phyloP scores from a whole-genome alignment of 2,888 invertebrate genomes.

The Thereva nobilitata region DNA sequence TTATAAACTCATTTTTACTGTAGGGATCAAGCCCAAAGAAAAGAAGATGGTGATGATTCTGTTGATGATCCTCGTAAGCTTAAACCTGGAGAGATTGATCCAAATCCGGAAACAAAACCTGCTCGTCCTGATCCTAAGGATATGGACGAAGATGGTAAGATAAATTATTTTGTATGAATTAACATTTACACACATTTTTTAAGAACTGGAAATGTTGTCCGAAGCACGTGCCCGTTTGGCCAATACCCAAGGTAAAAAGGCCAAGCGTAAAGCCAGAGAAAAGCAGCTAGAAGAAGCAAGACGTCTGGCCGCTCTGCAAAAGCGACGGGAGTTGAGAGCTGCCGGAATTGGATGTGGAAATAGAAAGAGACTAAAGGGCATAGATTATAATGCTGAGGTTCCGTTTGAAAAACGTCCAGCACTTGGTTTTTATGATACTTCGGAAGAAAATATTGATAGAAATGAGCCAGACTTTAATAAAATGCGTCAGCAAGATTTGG shows the following conservation, averaged over 20 bases:
- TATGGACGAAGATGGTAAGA: slow-evolving; percentile 99
- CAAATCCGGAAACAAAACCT: slow-evolving; percentile 99
- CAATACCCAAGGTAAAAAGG: slow-evolving; percentile 96
- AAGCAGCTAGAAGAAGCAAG: slow-evolving; percentile 98
- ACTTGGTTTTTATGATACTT: slow-evolving; percentile 92
- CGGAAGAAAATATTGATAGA: slow-evolving; percentile 84
- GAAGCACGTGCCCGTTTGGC: slow-evolving; percentile 98
- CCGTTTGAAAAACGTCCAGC: slow-evolving; percentile 96
- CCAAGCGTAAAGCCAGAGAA: slow-evolving; percentile 92
- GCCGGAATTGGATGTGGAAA: slow-evolving; percentile 79
- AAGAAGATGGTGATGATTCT: slow-evolving; percentile 91
- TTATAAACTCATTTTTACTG: too few species aligned
- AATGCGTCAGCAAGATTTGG: slow-evolving; percentile 88
- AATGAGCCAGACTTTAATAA: slow-evolving; percentile 87
- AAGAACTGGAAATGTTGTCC: slow-evolving; percentile 97
- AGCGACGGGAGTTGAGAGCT: slow-evolving; percentile 94
- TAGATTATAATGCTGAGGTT: slow-evolving; percentile 96
- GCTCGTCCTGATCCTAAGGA: slow-evolving; percentile 99
- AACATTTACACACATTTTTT: slow-evolving; percentile 38
- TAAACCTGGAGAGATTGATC: slow-evolving; percentile 99
- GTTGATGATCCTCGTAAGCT: slow-evolving; percentile 95
- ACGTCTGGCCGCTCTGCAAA: slow-evolving; percentile 93
- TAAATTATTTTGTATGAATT: not conserved
- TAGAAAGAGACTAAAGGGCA: slow-evolving; percentile 72
- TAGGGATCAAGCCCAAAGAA: slow-evolving; percentile 96